Conservation (phyloP, 1,140 invertebrate genomes). For the Ceratoteleas bidentatus region DNA sequence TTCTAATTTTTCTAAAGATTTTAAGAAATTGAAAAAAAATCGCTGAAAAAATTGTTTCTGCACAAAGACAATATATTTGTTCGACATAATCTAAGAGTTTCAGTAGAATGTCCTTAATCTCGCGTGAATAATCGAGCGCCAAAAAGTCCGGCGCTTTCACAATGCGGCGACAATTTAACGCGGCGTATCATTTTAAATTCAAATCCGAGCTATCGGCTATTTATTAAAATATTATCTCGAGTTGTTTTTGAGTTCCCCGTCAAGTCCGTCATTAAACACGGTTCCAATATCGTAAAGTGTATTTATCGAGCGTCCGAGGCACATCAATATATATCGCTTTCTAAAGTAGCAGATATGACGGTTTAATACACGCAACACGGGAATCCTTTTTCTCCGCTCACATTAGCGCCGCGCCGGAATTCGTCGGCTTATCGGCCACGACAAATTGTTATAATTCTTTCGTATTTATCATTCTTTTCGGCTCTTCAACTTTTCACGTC, state of each 20-base stretch:
- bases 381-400: constrained; percentile 58
- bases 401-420: constrained; percentile 45
- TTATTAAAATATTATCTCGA: constrained; percentile 63
- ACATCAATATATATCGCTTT: constrained; percentile 65
- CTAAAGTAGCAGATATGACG: constrained; percentile 62
- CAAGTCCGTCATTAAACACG: constrained; percentile 53
- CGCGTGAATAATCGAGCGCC: neutral
- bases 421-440: constrained; percentile 27
- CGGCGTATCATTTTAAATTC: constrained; percentile 48
- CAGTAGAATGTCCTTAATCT: neutral
- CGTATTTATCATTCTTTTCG: constrained; percentile 44
- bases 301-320: constrained; percentile 50
- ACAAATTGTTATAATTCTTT: constrained; percentile 60
- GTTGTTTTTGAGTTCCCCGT: constrained; percentile 37
- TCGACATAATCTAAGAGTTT: no score
- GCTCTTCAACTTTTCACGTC: no score
- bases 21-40: no score
- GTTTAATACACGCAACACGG: constrained; percentile 56
- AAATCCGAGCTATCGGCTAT: constrained; percentile 52
- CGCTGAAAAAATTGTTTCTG: no score
- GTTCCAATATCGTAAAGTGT: constrained; percentile 59
- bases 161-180: constrained; percentile 35
- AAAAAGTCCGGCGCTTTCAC: constrained; percentile 48
- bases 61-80: no score
- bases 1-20: no score